Evolutionary conservation across 2,888 invertebrate species (phyloP).

Genomic region (Keiferia lycopersicella): DNA sequence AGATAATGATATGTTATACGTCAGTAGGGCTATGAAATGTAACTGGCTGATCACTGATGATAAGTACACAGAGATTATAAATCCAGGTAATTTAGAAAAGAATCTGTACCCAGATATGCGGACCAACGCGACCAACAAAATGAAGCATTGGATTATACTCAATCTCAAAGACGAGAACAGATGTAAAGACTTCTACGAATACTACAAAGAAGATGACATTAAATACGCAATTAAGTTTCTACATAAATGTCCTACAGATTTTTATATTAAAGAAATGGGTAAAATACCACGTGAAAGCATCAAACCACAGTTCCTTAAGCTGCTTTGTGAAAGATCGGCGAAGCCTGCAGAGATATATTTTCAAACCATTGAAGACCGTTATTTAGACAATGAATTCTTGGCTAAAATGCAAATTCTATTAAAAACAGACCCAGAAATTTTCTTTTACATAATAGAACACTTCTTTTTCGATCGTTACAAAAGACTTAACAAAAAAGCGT

Average conservation of each 20-base stretch:
- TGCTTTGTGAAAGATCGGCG: constrained; percentile 53
- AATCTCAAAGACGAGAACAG: constrained; percentile 45
- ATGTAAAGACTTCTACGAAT: constrained; percentile 54
- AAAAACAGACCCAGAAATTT: constrained; percentile 44
- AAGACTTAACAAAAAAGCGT: constrained; percentile 36
- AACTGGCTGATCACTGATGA: constrained; percentile 51
- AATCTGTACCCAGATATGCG: constrained; percentile 58
- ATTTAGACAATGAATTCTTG: background rate
- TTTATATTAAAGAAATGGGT: constrained; percentile 43
- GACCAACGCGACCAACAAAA: constrained; percentile 51
- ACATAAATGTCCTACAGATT: constrained; percentile 48
- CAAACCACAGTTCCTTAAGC: constrained; percentile 48
- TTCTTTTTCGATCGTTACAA: constrained; percentile 25
- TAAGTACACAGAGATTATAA: constrained; percentile 48
- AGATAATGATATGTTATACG: constrained; percentile 60
- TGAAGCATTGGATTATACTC: constrained; percentile 53
- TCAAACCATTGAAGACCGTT: constrained; percentile 42
- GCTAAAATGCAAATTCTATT: constrained; percentile 40
- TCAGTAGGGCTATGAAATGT: constrained; percentile 58
- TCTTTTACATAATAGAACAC: constrained; percentile 40
- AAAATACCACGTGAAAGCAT: constrained; percentile 45
- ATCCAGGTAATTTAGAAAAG: constrained; percentile 54
- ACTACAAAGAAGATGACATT: constrained; percentile 47
- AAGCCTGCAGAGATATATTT: constrained; percentile 50
- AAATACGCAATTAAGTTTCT: constrained; percentile 53